phyloP scores from a whole-genome alignment of 2,797 vertebrate species.

The Balearica regulorum region DNA sequence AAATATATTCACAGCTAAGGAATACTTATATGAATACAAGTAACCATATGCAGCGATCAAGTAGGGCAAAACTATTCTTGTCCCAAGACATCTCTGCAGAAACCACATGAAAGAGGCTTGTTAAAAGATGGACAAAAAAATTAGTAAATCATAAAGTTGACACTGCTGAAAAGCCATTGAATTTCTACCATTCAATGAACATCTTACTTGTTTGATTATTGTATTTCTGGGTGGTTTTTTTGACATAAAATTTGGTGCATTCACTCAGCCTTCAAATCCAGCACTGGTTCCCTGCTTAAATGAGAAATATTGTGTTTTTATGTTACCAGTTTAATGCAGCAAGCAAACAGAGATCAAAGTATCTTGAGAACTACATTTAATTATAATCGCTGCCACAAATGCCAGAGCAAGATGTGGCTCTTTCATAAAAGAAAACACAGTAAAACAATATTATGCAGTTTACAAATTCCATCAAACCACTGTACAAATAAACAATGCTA shows the following conservation, averaged over 20 bases:
- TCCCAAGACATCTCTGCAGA: background rate
- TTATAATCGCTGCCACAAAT: conserved; percentile 63
- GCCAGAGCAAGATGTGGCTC: conserved; percentile 66
- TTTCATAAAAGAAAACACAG: conserved; percentile 73
- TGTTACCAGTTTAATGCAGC: conserved; percentile 47
- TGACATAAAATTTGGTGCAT: background rate
- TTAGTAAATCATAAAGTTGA: background rate
- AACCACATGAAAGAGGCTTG: background rate
- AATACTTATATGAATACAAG: background rate
- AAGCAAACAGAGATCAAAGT: conserved; percentile 70
- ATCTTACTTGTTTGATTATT: background rate
- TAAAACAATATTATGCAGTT: conserved; percentile 78
- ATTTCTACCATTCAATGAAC: background rate
- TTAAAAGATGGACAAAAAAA: background rate
- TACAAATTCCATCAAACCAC: conserved; percentile 81
- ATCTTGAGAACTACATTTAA: conserved; percentile 63
- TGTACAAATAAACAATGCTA: conserved; percentile 83
- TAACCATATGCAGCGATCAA: conserved; percentile 13
- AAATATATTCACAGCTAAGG: conserved; percentile 16
- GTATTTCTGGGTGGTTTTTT: background rate
- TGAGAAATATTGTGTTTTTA: conserved; percentile 27
- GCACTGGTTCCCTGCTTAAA: background rate
- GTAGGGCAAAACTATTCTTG: background rate
- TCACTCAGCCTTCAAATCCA: background rate
- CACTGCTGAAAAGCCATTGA: background rate